Evolutionary conservation across 2,113 vertebrate species (phyloP).

Genomic region (Ovis canadensis): DNA sequence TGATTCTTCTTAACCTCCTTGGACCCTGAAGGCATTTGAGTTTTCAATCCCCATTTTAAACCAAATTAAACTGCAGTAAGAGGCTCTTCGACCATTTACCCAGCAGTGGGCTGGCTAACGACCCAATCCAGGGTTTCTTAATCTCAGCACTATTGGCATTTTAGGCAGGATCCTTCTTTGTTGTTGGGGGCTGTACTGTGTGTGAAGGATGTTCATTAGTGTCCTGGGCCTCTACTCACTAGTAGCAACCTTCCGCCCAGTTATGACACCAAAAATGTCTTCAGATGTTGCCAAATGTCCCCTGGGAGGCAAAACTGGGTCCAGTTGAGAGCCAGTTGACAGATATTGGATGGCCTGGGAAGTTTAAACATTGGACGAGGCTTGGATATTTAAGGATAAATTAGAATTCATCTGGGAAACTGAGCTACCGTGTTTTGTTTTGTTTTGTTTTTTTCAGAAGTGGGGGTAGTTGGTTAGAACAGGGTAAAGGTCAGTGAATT

Average conservation of each 20-base stretch:
- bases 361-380: slow-evolving; percentile 24
- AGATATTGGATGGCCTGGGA: slow-evolving; percentile 14
- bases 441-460: background rate
- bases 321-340: background rate
- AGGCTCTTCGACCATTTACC: background rate
- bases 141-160: background rate
- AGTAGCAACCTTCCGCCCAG: background rate
- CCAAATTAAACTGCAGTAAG: background rate
- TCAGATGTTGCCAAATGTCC: background rate
- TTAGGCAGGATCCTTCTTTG: background rate
- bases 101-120: background rate
- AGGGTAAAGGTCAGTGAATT: slow-evolving; percentile 63
- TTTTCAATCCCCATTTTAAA: background rate
- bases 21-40: background rate
- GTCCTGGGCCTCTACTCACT: background rate
- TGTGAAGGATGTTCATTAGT: background rate
- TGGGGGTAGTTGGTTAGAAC: slow-evolving; percentile 62
- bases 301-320: background rate
- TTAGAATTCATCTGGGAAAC: slow-evolving; percentile 63
- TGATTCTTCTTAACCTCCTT: slow-evolving; percentile 12
- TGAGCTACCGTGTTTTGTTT: slow-evolving; percentile 24
- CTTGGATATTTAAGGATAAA: slow-evolving; percentile 47
- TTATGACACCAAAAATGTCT: background rate
- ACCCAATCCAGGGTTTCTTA: background rate
- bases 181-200: background rate